phyloP scores from a whole-genome alignment of 2,797 vertebrate genomes.

The Bovichtus variegatus region DNA sequence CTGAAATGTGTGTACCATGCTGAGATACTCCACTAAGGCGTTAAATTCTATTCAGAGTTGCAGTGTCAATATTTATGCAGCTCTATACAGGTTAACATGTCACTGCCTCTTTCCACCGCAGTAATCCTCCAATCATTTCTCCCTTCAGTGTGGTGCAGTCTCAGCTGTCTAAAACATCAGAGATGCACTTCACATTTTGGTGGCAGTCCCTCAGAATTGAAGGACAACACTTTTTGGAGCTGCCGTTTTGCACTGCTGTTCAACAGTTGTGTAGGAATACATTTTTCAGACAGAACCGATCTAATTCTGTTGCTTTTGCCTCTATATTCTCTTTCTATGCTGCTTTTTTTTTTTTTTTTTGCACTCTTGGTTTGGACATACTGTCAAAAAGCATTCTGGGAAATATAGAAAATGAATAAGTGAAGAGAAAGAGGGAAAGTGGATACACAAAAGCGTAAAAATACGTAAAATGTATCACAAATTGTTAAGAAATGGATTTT shows the following conservation, averaged over 20 bases:
- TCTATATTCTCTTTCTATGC: not conserved
- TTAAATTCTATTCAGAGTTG: not conserved
- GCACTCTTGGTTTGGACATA: not conserved
- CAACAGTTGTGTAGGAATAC: not conserved
- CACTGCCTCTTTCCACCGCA: slow-evolving; percentile 1
- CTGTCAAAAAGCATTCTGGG: not conserved
- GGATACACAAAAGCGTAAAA: not conserved
- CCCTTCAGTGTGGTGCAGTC: not conserved
- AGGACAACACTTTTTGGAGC: not conserved
- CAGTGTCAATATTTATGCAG: not conserved
- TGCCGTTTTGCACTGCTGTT: not conserved
- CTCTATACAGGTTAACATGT: slow-evolving; percentile 9
- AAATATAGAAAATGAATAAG: not conserved
- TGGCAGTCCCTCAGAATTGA: not conserved
- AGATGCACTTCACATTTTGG: not conserved
- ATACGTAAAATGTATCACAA: not conserved
- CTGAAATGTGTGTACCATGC: not conserved
- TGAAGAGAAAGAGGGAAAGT: not conserved
- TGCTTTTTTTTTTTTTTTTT: too few relatives aligned
- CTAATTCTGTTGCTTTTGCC: not conserved
- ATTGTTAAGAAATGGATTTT: slow-evolving; percentile 16
- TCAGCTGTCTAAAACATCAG: not conserved
- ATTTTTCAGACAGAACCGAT: not conserved
- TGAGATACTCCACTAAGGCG: not conserved
- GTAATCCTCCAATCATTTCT: not conserved